These are phyloP conservation scores for Catagonus wagneri DNA, from an alignment of 2,113 vertebrate genomes.

Conservation along the genomic window DNA sequence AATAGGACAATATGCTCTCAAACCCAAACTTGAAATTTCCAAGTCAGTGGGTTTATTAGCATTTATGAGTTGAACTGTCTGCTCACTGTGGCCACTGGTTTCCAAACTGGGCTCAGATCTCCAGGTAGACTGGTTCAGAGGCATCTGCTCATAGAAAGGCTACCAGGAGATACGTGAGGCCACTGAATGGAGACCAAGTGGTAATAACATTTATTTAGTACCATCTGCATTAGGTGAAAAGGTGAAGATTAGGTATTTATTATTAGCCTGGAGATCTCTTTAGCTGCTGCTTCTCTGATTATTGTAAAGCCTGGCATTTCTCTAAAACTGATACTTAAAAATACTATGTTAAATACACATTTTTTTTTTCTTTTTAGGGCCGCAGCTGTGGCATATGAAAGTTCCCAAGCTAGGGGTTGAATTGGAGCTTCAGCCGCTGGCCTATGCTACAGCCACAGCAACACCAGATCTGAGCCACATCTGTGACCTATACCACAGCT, in stretches of 20 bases:
- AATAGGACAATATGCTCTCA: neutral
- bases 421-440: too few species aligned
- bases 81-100: neutral
- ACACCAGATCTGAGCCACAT: too few species aligned
- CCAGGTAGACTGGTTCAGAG: neutral
- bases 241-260: neutral
- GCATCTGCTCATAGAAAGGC: neutral
- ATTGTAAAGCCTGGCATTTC: slow-evolving; percentile 32
- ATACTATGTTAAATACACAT: neutral
- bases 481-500: too few species aligned
- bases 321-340: slow-evolving; percentile 27
- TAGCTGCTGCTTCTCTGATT: neutral
- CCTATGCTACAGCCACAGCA: too few species aligned
- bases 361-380: neutral
- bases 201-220: neutral
- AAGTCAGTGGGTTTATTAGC: neutral
- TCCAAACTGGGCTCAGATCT: neutral
- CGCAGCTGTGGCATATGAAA: too few species aligned
- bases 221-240: neutral
- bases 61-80: neutral
- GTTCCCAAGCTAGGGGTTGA: too few species aligned
- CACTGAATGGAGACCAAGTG: neutral
- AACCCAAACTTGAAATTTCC: slow-evolving; percentile 23
- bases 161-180: neutral
- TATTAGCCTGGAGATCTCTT: neutral